Percentiles rank a stretch among this genome's conserved stretches.
phyloP scores from a whole-genome alignment of 92 coral and sea anemone genomes.

The Siderastrea siderea region DNA sequence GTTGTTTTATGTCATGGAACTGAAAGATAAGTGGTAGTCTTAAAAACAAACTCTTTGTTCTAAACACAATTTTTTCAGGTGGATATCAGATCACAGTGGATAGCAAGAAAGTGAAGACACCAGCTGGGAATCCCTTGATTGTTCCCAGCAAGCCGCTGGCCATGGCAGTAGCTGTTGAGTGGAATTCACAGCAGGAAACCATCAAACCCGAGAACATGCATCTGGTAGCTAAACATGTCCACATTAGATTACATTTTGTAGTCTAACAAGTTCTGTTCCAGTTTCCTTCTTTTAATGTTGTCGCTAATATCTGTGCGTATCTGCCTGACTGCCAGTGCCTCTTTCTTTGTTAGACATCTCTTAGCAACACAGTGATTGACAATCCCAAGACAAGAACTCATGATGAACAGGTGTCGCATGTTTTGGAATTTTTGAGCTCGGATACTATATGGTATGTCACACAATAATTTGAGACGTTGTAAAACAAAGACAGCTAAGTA shows the following conservation, averaged over 20 bases:
- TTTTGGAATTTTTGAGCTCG: constrained; percentile 87
- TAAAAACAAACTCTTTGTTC: background rate
- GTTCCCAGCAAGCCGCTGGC: constrained; percentile 90
- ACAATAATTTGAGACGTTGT: background rate
- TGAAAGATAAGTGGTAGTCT: too few relatives aligned
- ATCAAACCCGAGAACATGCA: constrained; percentile 93
- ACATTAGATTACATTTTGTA: background rate
- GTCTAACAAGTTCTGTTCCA: background rate
- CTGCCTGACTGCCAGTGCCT: background rate
- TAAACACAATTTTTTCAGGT: constrained; percentile 40
- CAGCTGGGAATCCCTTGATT: constrained; percentile 76
- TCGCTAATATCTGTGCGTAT: background rate
- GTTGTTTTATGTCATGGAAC: too few relatives aligned
- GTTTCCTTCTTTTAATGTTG: background rate
- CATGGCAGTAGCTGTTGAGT: constrained; percentile 94
- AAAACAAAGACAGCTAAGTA: too few relatives aligned
- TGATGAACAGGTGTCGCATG: constrained; percentile 70
- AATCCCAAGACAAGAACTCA: constrained; percentile 77
- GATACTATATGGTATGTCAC: constrained; percentile 89
- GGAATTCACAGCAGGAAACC: constrained; percentile 92
- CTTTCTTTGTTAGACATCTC: constrained; percentile 79
- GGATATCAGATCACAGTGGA: constrained; percentile 93
- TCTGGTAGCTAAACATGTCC: constrained; percentile 59
- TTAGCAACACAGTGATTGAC: constrained; percentile 94
- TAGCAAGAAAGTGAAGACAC: constrained; percentile 90